These are phyloP conservation scores for Allygus modestus DNA, from an alignment of 2,888 invertebrate species.

Conservation along the genomic window DNA sequence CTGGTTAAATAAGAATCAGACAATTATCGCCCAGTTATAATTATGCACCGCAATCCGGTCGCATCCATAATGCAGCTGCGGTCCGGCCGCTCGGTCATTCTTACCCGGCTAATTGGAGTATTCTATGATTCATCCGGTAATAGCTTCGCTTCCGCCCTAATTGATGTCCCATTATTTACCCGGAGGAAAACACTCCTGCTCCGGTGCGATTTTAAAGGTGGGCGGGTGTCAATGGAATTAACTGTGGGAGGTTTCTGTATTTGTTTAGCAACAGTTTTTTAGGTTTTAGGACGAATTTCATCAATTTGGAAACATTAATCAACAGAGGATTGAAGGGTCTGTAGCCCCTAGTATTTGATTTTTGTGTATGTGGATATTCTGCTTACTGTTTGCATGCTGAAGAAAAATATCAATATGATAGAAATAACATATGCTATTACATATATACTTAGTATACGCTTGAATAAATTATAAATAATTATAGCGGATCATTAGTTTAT, in stretches of 20 bases:
- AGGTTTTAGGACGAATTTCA: too few species aligned
- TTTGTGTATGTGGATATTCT: too few species aligned
- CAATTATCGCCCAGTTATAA: conserved; percentile 34
- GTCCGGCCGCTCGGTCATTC: conserved; percentile 3
- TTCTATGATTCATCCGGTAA: conserved; percentile 52
- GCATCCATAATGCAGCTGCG: conserved; percentile 11
- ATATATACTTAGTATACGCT: too few species aligned
- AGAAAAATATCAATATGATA: too few species aligned
- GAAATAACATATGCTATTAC: too few species aligned
- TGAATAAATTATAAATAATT: too few species aligned
- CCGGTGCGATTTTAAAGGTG: neutral
- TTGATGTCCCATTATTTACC: conserved; percentile 47
- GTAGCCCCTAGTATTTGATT: too few species aligned
- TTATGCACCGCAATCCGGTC: conserved; percentile 43
- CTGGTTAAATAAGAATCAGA: conserved; percentile 49
- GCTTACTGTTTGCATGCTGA: too few species aligned
- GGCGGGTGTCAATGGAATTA: neutral
- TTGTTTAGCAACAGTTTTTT: neutral
- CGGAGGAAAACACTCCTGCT: too few species aligned
- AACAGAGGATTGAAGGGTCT: too few species aligned
- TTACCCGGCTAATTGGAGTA: conserved; percentile 37
- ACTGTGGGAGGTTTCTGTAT: neutral
- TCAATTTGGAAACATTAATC: too few species aligned
- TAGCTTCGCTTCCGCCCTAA: conserved; percentile 22
- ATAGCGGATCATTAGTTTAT: too few species aligned